Evolutionary conservation across 2,888 invertebrate genomes (phyloP), one percentile per base, ranked within the genome.

Genomic region (Ectobius pallidus): DNA sequence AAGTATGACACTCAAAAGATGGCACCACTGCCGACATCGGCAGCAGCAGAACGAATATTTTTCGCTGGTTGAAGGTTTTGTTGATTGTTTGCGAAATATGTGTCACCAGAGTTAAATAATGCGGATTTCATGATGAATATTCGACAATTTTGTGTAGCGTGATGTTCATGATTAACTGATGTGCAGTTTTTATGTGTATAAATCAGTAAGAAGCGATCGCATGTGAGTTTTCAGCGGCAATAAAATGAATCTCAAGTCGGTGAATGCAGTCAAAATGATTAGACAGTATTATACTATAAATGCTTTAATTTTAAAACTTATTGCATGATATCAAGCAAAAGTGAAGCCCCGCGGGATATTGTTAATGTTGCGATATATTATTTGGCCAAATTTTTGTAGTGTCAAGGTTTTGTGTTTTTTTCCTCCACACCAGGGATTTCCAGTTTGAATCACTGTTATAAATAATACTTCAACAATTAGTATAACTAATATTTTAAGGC

Each of bases 121-220:
- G 68, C 14, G 49, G 32, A 69, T 34, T 34, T 69, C 69, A 22
- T 69, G 69, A 69, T 69, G 55, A 22, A 55, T 55, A 39, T 16
- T 52, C 20, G 20, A 34, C 20, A 32, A n/a, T 58, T 25, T 30
- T 27, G 27, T 58, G 16, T 30, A 58, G 27, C n/a, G 30, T 32
- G 32, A 16, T 58, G 22, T 25, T 58, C n/a, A n/a, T 58, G n/a
- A 16, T 11, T n/a, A 32, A 30, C 7, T 58, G 32, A 58, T 30
- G 30, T 58, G n/a, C 27, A 58, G 3, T n/a, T 58, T 30, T 58
- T 22, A 3, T n/a, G 18, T 34, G 16, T 25, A 52, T 52, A 52
- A 52, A 25, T 52, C 32, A 58, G 18, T 58, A 30, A 30, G n/a
- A 32, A 25, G n/a, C n/a, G 30, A 30, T 58, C 3, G 58, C 30